Conservation (phyloP, 2,113 vertebrate genomes). For the Condylura cristata region DNA sequence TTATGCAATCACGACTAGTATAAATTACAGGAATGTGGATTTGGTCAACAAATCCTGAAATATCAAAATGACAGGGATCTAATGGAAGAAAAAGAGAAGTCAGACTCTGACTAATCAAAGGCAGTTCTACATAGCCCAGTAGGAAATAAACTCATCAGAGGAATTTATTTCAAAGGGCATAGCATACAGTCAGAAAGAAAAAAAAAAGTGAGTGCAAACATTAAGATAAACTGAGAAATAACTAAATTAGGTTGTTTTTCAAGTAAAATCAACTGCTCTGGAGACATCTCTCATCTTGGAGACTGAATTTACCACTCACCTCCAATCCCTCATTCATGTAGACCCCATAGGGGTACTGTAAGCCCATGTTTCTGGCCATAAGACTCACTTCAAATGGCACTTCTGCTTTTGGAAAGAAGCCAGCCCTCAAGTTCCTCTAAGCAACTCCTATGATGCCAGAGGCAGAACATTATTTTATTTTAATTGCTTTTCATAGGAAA, state of each 20-base stretch:
- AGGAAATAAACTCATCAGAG: neutral
- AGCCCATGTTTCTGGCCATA: neutral
- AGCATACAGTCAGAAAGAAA: neutral
- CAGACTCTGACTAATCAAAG: neutral
- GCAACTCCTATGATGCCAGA: neutral
- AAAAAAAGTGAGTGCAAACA: slow-evolving; percentile 41
- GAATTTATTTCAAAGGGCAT: slow-evolving; percentile 40
- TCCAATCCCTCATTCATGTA: neutral
- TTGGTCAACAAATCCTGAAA: slow-evolving; percentile 10
- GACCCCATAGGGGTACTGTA: neutral
- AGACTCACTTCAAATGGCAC: slow-evolving; percentile 3
- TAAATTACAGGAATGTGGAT: neutral
- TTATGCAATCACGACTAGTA: neutral
- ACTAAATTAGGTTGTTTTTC: slow-evolving; percentile 11
- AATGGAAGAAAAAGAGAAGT: neutral
- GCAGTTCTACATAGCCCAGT: neutral
- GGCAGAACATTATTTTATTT: neutral
- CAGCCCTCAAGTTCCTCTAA: neutral
- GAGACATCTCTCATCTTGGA: neutral
- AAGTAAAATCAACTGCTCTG: slow-evolving; percentile 13
- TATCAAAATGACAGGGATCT: neutral
- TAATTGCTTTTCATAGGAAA: slow-evolving; percentile 13
- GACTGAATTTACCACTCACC: neutral
- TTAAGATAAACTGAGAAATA: slow-evolving; percentile 25
- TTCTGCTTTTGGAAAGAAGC: slow-evolving; percentile 32